Conservation (phyloP, 2,888 invertebrate genomes). For the Hirtodrosophila cameraria region DNA sequence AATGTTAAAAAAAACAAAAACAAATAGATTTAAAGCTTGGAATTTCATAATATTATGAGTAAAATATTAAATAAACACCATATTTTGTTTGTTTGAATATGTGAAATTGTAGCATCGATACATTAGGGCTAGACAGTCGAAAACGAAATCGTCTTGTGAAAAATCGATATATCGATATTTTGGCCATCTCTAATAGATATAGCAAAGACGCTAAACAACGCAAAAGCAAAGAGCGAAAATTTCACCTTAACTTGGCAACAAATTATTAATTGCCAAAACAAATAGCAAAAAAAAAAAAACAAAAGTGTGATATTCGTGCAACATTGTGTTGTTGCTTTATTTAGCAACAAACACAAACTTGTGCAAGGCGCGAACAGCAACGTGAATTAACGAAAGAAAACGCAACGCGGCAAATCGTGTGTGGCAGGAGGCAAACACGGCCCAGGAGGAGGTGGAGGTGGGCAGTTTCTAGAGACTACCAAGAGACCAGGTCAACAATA, state of each 20-base stretch:
- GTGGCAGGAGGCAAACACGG: constrained; percentile 11
- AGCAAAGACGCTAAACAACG: constrained; percentile 53
- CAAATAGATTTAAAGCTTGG: too few relatives aligned
- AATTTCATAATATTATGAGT: too few relatives aligned
- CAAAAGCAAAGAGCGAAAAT: constrained; percentile 39
- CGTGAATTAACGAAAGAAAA: background rate
- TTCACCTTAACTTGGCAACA: constrained; percentile 12
- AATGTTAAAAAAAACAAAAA: too few relatives aligned
- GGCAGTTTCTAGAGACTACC: constrained; percentile 1
- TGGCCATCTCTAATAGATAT: constrained; percentile 30
- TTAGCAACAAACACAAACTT: background rate
- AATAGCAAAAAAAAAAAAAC: background rate
- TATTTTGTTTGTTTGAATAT: too few relatives aligned
- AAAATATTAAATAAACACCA: too few relatives aligned
- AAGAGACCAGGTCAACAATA: constrained; percentile 7
- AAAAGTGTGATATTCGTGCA: too few relatives aligned
- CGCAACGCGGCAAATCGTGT: constrained; percentile 47
- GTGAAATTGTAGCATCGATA: background rate
- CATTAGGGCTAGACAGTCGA: too few relatives aligned
- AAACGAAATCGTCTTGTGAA: background rate
- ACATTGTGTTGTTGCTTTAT: background rate
- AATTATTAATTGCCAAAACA: background rate
- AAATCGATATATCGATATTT: constrained; percentile 15
- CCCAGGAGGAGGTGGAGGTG: constrained; percentile 3
- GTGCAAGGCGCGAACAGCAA: background rate